Evolutionary conservation across 2,113 vertebrate species (phyloP).

Genomic region (Oophaga pumilio): DNA sequence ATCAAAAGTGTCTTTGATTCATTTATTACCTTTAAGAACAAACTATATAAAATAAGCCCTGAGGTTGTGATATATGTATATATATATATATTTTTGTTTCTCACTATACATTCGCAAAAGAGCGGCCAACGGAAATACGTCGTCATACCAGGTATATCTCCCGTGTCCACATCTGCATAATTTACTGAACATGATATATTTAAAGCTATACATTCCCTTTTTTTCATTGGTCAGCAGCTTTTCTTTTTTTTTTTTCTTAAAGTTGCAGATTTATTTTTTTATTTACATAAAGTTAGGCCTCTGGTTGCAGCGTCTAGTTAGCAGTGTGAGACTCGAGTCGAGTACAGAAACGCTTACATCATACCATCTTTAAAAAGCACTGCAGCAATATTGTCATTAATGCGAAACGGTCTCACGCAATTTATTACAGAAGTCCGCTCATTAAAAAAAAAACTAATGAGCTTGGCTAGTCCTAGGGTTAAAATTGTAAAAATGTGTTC

Average conservation of each 20-base stretch:
- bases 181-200: background rate
- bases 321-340: background rate
- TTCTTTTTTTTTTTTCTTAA: conserved; percentile 3
- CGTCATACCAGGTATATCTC: background rate
- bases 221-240: conserved; percentile 18
- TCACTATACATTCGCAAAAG: conserved; percentile 30
- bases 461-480: conserved; percentile 52
- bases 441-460: conserved; percentile 40
- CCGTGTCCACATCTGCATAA: background rate
- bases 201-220: conserved; percentile 47
- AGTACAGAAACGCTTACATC: conserved; percentile 46
- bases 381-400: conserved; percentile 57
- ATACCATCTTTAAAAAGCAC: conserved; percentile 59
- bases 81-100: background rate
- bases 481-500: conserved; percentile 29
- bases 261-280: conserved; percentile 43
- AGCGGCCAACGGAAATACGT: conserved; percentile 36
- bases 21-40: conserved; percentile 5
- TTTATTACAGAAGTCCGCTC: conserved; percentile 56
- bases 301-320: conserved; percentile 35
- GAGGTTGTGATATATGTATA: conserved; percentile 25
- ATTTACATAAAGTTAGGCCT: conserved; percentile 56
- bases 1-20: conserved; percentile 34
- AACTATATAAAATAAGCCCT: conserved; percentile 50
- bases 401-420: background rate